Percentiles rank a stretch among this genome's conserved stretches.
phyloP scores from a whole-genome alignment of 1,140 invertebrate genomes.

The Chrysomallon squamiferum region DNA sequence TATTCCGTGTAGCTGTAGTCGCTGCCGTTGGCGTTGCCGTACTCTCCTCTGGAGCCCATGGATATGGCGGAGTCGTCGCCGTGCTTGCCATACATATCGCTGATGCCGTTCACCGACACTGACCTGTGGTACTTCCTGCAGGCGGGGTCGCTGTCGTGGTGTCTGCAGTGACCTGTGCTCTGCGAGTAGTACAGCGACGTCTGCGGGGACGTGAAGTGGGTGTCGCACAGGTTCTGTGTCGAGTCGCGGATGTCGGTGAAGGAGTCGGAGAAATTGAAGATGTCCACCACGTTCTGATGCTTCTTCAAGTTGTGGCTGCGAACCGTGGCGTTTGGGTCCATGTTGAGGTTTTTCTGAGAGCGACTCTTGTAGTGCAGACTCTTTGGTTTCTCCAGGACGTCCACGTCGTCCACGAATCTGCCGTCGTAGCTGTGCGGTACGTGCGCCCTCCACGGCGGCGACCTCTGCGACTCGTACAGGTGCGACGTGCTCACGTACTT shows the following conservation, averaged over 20 bases:
- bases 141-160: constrained; percentile 42
- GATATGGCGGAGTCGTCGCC: constrained; percentile 56
- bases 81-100: constrained; percentile 34
- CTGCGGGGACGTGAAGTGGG: background rate
- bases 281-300: constrained; percentile 35
- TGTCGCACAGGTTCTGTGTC: background rate
- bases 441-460: constrained; percentile 12
- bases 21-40: constrained; percentile 51
- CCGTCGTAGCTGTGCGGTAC: constrained; percentile 8
- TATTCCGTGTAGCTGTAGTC: constrained; percentile 45
- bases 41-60: constrained; percentile 47
- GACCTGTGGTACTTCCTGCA: constrained; percentile 32
- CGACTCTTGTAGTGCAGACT: constrained; percentile 24
- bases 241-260: constrained; percentile 29
- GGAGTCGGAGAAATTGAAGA: constrained; percentile 42
- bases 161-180: constrained; percentile 9
- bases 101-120: constrained; percentile 33
- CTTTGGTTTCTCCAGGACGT: constrained; percentile 23
- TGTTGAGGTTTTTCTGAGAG: constrained; percentile 39
- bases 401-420: constrained; percentile 30
- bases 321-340: constrained; percentile 50
- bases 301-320: constrained; percentile 50
- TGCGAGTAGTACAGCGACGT: background rate
- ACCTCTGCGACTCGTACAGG: constrained; percentile 18
- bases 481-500: constrained; percentile 26